A percentile compares a stretch with the other conserved stretches of the same genome.
Evolutionary conservation across 2,797 vertebrate species (phyloP).

Genomic region (Champsocephalus gunnari): DNA sequence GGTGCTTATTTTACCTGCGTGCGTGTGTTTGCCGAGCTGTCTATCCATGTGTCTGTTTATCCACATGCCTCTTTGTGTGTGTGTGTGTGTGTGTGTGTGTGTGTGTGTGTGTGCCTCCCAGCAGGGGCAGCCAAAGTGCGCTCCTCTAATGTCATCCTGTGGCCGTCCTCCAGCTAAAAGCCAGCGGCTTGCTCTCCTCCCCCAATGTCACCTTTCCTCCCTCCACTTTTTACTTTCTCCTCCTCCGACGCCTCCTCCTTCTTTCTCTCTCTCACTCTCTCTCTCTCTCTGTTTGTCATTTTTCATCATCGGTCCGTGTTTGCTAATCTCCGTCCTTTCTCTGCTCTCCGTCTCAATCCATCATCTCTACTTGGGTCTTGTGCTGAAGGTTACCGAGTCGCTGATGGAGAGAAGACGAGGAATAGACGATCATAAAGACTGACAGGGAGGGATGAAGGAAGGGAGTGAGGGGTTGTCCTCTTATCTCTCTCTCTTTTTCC

Average conservation of each 20-base stretch:
- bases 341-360: constrained; percentile 83
- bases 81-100: neutral
- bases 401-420: constrained; percentile 74
- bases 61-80: constrained; percentile 28
- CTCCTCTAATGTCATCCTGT: constrained; percentile 77
- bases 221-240: constrained; percentile 64
- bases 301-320: constrained; percentile 84
- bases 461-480: constrained; percentile 32
- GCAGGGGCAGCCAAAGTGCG: constrained; percentile 81
- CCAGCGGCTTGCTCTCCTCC: constrained; percentile 68
- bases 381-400: constrained; percentile 82
- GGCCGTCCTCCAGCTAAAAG: constrained; percentile 80
- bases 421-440: constrained; percentile 80
- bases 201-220: constrained; percentile 79
- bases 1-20: constrained; percentile 60
- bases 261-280: constrained; percentile 27
- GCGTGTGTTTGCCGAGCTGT: constrained; percentile 39
- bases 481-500: constrained; percentile 26
- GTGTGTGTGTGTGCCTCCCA: constrained; percentile 60
- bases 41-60: constrained; percentile 62
- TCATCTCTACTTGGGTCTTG: constrained; percentile 80
- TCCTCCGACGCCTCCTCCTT: constrained; percentile 44
- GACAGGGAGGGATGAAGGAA: constrained; percentile 63
- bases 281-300: constrained; percentile 82
- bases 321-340: constrained; percentile 85